Conservation (phyloP, 2,113 vertebrate genomes). For the Octodon degus region DNA sequence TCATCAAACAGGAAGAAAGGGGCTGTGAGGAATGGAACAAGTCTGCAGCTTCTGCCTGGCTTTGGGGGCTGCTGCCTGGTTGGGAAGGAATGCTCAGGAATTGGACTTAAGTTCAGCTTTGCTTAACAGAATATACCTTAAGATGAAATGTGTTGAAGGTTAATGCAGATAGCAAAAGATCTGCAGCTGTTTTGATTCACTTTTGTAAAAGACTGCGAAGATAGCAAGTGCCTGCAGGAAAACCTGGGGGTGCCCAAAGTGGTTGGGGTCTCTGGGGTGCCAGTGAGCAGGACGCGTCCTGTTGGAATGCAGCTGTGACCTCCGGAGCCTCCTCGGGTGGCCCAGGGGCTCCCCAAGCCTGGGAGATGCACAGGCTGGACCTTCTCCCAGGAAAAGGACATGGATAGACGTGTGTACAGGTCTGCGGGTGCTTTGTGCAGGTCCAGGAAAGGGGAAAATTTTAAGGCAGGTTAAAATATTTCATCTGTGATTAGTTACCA, state of each 20-base stretch:
- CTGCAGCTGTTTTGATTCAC: neutral
- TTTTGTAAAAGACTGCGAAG: neutral
- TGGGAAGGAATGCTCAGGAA: neutral
- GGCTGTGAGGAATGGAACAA: neutral
- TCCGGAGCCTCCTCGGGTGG: neutral
- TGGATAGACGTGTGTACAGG: neutral
- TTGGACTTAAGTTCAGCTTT: neutral
- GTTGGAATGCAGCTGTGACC: neutral
- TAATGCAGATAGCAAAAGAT: neutral
- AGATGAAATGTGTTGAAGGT: neutral
- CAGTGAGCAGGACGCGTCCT: neutral
- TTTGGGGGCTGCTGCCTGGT: neutral
- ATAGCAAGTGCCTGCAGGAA: neutral
- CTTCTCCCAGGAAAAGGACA: neutral
- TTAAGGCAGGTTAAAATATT: conserved; percentile 8
- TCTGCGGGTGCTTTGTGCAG: neutral
- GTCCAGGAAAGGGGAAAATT: conserved; percentile 8
- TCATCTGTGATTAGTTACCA: conserved; percentile 63
- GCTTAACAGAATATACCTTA: neutral
- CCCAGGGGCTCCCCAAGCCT: neutral
- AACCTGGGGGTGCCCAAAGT: neutral
- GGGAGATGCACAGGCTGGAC: fast-evolving
- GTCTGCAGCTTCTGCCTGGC: neutral
- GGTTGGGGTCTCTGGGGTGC: no score
- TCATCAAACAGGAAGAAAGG: neutral